Base-by-base conservation (phyloP, 2,113 vertebrate species). In the Fregetta grallaria region DNA sequence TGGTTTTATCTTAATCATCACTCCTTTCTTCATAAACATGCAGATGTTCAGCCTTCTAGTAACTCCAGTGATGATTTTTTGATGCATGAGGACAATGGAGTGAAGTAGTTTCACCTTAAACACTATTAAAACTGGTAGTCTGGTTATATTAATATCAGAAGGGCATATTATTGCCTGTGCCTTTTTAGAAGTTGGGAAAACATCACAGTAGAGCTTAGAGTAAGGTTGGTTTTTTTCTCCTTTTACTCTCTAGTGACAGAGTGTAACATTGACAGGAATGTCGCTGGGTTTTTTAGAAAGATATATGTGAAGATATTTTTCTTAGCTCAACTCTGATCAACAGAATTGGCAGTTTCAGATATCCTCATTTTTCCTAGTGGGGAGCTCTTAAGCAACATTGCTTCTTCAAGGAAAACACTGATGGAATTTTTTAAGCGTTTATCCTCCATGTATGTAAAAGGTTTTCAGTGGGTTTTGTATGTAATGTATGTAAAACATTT, bases 1-100 rank as follows among this genome's bases (percentile, higher is more conserved):
- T 94, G 53, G 27, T 59, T 90, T 97, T 92, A 91, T 95, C 95
- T 93, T 95, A 94, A 90, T 96, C 62, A 93, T 96, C 49, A n/a
- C 49, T 90, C 18, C 55, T 87, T 94, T 77, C 91, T 95, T 96
- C 75, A 96, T 94, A 95, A 96, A 84, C 71, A 86, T 97, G 91
- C 61, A 96, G 92, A 87, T 92, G 36, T 96, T 92, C 71, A 94
- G 65, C 42, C 73, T 94, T 85, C 88, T 93, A 32, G 50, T 84
- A 83, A 92, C 38, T 88, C 59, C 30, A 49, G 53, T 63, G 44
- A 79, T 92, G 34, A 55, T 80, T 88, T 79, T 86, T 88, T 92
- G 45, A 85, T 93, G 67, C 59, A 82, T 81, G 73, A 92, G 67
- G 58, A 92, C 70, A 87, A 95, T 78, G 58, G 38, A 89, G 70